Evolutionary conservation across 2,113 vertebrate species (phyloP).

Genomic region (Corythornis vintsioides): DNA sequence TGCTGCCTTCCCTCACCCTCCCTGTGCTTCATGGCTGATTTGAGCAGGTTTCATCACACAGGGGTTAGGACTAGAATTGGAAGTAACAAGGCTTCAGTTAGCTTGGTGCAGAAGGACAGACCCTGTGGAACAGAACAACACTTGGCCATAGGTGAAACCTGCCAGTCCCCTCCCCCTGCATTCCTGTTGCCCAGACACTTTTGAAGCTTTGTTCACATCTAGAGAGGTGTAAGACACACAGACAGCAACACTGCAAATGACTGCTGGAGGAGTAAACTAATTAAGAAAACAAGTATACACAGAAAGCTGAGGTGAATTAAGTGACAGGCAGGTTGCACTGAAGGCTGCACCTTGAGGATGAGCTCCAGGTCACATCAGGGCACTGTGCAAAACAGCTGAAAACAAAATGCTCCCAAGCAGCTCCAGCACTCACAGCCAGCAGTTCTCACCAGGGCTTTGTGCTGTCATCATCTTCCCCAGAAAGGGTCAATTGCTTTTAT

Average conservation of each 20-base stretch:
- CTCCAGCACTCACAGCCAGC: background rate
- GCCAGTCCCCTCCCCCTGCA: background rate
- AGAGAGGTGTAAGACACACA: background rate
- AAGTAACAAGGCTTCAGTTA: background rate
- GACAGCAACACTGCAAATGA: background rate
- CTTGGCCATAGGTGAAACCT: background rate
- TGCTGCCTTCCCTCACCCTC: background rate
- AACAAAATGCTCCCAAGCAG: background rate
- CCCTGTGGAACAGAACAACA: background rate
- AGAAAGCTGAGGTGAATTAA: conserved; percentile 12
- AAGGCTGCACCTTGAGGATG: background rate
- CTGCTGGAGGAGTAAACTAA: background rate
- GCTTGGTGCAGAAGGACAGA: background rate
- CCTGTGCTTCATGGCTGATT: background rate
- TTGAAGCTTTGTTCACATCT: background rate
- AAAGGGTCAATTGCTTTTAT: background rate
- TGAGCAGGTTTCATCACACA: background rate
- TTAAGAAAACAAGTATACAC: background rate
- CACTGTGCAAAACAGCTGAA: background rate
- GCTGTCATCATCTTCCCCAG: background rate
- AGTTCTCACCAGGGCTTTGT: background rate
- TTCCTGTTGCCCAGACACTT: background rate
- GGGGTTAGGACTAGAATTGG: background rate
- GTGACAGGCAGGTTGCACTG: background rate
- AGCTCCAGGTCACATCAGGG: background rate